Conservation (phyloP, 2,797 vertebrate species). For the Picus viridis region DNA sequence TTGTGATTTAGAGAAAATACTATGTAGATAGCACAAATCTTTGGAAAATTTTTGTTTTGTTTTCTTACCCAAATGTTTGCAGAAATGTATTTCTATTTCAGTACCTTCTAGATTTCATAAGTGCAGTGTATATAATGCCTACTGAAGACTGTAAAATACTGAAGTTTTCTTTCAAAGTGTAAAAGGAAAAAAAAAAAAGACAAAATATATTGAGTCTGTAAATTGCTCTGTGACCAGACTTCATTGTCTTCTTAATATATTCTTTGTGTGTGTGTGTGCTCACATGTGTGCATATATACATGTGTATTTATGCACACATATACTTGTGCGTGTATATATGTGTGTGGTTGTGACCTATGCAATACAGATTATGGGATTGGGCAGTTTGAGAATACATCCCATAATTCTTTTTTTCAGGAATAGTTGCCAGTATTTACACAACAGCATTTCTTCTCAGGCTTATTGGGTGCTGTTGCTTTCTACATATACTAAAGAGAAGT, state of each 20-base stretch:
- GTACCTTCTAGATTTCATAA: slow-evolving; percentile 83
- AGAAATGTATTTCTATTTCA: slow-evolving; percentile 82
- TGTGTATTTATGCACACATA: slow-evolving; percentile 75
- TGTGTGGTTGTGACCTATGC: slow-evolving; percentile 91
- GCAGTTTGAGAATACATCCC: slow-evolving; percentile 80
- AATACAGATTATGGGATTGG: slow-evolving; percentile 84
- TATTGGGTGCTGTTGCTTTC: slow-evolving; percentile 86
- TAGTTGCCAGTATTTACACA: slow-evolving; percentile 88
- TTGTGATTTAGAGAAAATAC: slow-evolving; percentile 81
- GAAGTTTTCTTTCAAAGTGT: slow-evolving; percentile 83
- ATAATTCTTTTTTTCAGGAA: slow-evolving; percentile 86
- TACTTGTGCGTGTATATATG: slow-evolving; percentile 67
- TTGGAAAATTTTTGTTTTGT: slow-evolving; percentile 76
- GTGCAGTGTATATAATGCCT: slow-evolving; percentile 87
- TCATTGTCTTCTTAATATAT: slow-evolving; percentile 83
- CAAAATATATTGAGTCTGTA: slow-evolving; percentile 84
- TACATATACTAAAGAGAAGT: slow-evolving; percentile 76
- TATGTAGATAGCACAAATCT: slow-evolving; percentile 83
- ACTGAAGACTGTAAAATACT: slow-evolving; percentile 84
- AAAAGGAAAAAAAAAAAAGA: slow-evolving; percentile 69
- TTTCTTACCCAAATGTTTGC: slow-evolving; percentile 84
- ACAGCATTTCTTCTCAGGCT: slow-evolving; percentile 85
- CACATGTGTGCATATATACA: slow-evolving; percentile 65
- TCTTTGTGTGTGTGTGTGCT: slow-evolving; percentile 75
- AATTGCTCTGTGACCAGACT: slow-evolving; percentile 85